These are phyloP conservation scores for Bradypodion pumilum DNA, from an alignment of 2,797 vertebrate genomes.

Conservation along the genomic window DNA sequence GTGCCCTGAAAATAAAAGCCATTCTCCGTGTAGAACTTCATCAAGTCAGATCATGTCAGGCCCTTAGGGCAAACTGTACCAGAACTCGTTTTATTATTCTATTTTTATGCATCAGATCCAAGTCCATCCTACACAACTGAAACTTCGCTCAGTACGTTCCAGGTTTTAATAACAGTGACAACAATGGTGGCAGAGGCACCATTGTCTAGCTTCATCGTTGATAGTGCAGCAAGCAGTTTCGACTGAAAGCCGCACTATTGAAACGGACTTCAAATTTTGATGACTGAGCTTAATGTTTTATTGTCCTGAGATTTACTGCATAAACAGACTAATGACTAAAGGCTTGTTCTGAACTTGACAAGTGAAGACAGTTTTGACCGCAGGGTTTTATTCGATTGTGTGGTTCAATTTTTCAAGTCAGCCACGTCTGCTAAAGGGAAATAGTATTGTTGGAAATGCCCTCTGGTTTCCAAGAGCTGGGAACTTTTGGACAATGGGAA, in stretches of 20 bases:
- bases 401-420: too few species aligned
- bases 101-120: conserved; percentile 76
- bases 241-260: conserved; percentile 9
- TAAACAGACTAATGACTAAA: not conserved
- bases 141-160: conserved; percentile 47
- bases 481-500: too few species aligned
- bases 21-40: conserved; percentile 72
- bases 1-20: conserved; percentile 80
- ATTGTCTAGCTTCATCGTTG: not conserved
- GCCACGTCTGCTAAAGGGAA: too few species aligned
- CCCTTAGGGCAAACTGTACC: conserved; percentile 69
- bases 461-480: too few species aligned
- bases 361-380: not conserved
- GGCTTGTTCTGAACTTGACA: conserved; percentile 19
- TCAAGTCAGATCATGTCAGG: conserved; percentile 77
- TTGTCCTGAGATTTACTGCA: rapidly evolving
- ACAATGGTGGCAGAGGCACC: not conserved
- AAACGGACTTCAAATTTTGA: conserved; percentile 8
- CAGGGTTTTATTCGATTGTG: too few species aligned
- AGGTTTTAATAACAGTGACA: conserved; percentile 33
- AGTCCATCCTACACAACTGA: conserved; percentile 69
- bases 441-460: too few species aligned
- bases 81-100: conserved; percentile 78
- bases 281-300: not conserved
- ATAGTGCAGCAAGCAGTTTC: not conserved